Evolutionary conservation across 2,888 invertebrate species (phyloP).

Genomic region (Cheilosia urbana): DNA sequence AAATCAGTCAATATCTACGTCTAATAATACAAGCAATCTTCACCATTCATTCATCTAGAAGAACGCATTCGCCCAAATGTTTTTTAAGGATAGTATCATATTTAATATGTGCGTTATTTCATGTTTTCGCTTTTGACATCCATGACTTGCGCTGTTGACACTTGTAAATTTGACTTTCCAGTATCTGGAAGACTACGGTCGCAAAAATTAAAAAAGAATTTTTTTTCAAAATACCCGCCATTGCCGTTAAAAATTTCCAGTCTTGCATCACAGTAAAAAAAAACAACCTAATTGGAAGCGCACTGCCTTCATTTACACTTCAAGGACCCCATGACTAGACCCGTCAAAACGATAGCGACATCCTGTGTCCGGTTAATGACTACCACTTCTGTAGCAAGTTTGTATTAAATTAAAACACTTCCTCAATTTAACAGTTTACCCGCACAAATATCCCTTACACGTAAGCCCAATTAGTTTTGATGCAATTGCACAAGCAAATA

Average conservation of each 20-base stretch:
- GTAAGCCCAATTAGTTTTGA: conserved; percentile 15
- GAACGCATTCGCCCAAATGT: too few species aligned
- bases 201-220: too few species aligned
- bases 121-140: too few species aligned
- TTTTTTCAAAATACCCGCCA: neutral
- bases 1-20: too few species aligned
- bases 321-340: neutral
- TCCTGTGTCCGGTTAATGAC: neutral
- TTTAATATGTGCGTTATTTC: too few species aligned
- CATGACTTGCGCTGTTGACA: rapidly evolving
- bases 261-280: neutral
- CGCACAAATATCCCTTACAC: conserved; percentile 17
- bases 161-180: too few species aligned
- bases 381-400: neutral
- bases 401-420: conserved; percentile 15
- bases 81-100: too few species aligned
- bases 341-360: neutral
- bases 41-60: too few species aligned
- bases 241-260: neutral
- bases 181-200: too few species aligned
- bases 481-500: conserved; percentile 10
- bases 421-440: neutral
- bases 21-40: too few species aligned
- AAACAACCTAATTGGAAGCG: neutral
- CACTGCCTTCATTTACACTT: neutral